A percentile compares a stretch with the other conserved stretches of the same genome.
Conservation (phyloP, 2,797 vertebrate genomes). For the Urosaurus nigricauda region DNA sequence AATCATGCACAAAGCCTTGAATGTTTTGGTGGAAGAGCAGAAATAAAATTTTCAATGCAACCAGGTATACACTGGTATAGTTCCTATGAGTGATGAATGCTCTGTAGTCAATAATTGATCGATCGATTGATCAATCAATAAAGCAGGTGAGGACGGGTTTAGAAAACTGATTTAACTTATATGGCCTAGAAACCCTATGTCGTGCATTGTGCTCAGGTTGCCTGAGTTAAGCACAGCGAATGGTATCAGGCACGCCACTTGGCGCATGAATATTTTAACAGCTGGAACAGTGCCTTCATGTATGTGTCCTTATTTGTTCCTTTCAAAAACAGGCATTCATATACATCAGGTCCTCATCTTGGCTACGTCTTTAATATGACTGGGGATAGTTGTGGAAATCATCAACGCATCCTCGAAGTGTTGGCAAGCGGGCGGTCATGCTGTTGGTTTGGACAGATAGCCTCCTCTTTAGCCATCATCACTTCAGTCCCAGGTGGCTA, state of each 20-base stretch:
- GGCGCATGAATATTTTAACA: constrained; percentile 70
- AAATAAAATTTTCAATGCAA: no score
- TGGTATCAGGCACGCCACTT: constrained; percentile 57
- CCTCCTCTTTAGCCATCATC: no score
- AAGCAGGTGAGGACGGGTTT: constrained; percentile 27
- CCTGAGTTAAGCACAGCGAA: constrained; percentile 59
- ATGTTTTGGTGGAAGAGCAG: no score
- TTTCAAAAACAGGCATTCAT: constrained; percentile 32
- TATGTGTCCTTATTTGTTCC: constrained; percentile 55
- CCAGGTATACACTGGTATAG: not conserved
- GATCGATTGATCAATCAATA: not conserved
- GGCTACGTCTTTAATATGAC: constrained; percentile 45
- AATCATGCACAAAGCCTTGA: not conserved
- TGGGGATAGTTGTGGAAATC: not conserved
- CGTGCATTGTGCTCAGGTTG: constrained; percentile 60
- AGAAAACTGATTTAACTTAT: constrained; percentile 53
- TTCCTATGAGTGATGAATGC: not conserved
- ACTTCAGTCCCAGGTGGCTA: no score
- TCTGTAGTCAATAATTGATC: not conserved
- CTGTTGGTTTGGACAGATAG: no score
- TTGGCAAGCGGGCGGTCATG: no score
- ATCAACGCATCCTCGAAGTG: no score
- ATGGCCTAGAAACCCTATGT: constrained; percentile 23
- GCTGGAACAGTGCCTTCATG: constrained; percentile 54
- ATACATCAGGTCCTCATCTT: constrained; percentile 46